Base-by-base conservation (phyloP, 2,888 invertebrate species). In the Andrena fulva region DNA sequence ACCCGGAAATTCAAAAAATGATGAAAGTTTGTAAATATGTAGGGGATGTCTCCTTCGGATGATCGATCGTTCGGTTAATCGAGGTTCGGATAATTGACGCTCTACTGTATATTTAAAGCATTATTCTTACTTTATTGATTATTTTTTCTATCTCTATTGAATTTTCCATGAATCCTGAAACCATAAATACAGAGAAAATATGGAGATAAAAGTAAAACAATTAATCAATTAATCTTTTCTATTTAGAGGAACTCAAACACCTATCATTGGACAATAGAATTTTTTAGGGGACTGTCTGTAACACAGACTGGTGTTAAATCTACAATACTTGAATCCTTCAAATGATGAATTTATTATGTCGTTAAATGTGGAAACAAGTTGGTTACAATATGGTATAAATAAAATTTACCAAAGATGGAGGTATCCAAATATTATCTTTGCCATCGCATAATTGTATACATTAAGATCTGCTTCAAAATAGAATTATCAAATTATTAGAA, bases 91-190 rank as follows among this genome's bases (percentile, higher is more conserved):
- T 20, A 20, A 20, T 20, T 20, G 20, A 20, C 20, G 20, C 20
- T 20, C 20, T 20, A 20, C 20, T 20, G 20, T 20, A 8, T 27
- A 59, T 12, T 74, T 68, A 24, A 60, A 42, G 2, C 0, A 27
- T 62, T 31, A 27, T 48, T n/a, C 20, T 77, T 64, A 77, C 71
- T 48, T 63, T 76, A 27, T 52, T 24, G 4, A 31, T 12, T 24
- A 52, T n/a, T n/a, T 64, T 24, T 56, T 48, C 54, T 31, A 8
- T 27, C 33, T 62, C 8, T 8, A 16, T 2, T 33, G 27, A 48
- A 59, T 48, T 56, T 59, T 48, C n/a, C 16, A 12, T 29, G 16
- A 54, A 20, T 20, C 4, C 76, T 72, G n/a, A 64, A 72, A 64
- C 16, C 6, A 77, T 5, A 35, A 66, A 8, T 27, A 50, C 2